These are phyloP conservation scores for Nymphalis urticae DNA, from an alignment of 2,888 invertebrate genomes.

Conservation along the genomic window DNA sequence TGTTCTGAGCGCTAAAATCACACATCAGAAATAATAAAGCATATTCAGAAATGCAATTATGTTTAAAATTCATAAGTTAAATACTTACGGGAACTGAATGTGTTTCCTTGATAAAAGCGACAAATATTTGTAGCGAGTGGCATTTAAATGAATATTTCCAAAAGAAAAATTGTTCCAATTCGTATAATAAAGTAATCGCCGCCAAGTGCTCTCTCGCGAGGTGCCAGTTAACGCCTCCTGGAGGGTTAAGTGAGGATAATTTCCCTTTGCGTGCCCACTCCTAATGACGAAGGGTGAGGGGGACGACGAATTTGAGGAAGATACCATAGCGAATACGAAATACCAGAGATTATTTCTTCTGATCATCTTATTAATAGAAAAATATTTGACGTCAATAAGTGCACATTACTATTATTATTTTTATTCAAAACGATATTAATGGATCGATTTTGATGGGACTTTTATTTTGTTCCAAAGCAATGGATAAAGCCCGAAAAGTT, in stretches of 20 bases:
- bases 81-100: slow-evolving; percentile 10
- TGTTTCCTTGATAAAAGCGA: slow-evolving; percentile 17
- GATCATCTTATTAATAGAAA: neutral
- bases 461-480: neutral
- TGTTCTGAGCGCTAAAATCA: too few relatives aligned
- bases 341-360: slow-evolving; percentile 35
- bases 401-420: neutral
- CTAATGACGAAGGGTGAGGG: slow-evolving; percentile 64
- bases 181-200: slow-evolving; percentile 78
- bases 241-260: slow-evolving; percentile 81
- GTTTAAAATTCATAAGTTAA: neutral
- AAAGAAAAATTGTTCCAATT: slow-evolving; percentile 72
- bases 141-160: slow-evolving; percentile 46
- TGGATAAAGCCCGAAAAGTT: too few relatives aligned
- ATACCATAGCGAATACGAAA: slow-evolving; percentile 37
- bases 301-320: slow-evolving; percentile 44
- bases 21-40: too few relatives aligned
- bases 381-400: neutral
- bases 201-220: slow-evolving; percentile 73
- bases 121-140: slow-evolving; percentile 16
- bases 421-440: neutral
- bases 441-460: neutral
- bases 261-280: slow-evolving; percentile 79
- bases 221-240: slow-evolving; percentile 80
- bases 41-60: too few relatives aligned